Evolutionary conservation across 2,113 vertebrate genomes (phyloP).

Genomic region (Oreochromis tanganicae): DNA sequence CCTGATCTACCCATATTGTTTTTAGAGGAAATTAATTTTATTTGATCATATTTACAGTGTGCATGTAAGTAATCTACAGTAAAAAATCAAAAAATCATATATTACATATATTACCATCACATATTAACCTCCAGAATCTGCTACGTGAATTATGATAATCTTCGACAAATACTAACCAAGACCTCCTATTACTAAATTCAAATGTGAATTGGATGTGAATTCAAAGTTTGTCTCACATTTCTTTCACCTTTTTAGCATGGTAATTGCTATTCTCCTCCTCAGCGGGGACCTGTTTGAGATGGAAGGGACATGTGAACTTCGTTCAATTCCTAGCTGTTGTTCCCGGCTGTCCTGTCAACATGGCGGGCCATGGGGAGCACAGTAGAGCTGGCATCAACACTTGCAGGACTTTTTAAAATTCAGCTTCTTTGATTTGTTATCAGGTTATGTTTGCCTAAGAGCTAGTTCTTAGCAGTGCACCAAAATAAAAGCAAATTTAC

Average conservation of each 20-base stretch:
- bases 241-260: conserved; percentile 66
- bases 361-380: conserved; percentile 4
- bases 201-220: neutral
- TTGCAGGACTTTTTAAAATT: neutral
- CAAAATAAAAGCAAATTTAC: neutral
- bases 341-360: conserved; percentile 35
- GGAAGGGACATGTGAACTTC: conserved; percentile 41
- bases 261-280: conserved; percentile 67
- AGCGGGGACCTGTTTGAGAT: conserved; percentile 65
- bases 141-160: conserved; percentile 34
- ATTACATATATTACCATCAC: no score
- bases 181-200: neutral
- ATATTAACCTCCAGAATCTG: conserved; percentile 33
- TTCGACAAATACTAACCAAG: conserved; percentile 28
- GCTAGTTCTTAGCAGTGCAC: neutral
- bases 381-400: conserved; percentile 14
- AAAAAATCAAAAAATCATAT: neutral
- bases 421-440: neutral
- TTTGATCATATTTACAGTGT: neutral
- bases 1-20: neutral
- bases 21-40: neutral
- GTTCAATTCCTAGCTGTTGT: conserved; percentile 44
- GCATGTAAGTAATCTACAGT: neutral
- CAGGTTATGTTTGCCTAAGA: neutral
- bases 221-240: conserved; percentile 53